Evolutionary conservation across 2,888 invertebrate species (phyloP).

Genomic region (Athetis lepigone): DNA sequence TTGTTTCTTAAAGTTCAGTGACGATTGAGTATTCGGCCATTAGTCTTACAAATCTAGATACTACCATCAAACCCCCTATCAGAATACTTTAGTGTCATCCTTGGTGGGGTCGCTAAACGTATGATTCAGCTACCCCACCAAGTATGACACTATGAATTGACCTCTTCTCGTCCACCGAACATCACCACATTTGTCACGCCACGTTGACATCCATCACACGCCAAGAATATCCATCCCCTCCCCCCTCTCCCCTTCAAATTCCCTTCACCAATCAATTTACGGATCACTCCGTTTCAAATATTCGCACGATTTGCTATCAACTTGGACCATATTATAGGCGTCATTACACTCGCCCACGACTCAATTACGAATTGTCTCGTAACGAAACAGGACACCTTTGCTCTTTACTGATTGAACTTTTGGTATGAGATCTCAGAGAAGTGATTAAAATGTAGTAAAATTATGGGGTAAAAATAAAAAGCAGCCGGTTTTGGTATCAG

Average conservation of each 20-base stretch:
- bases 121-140: neutral
- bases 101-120: no score
- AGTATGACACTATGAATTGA: no score
- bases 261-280: conserved; percentile 42
- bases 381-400: conserved; percentile 77
- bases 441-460: no score
- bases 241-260: no score
- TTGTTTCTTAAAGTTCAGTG: no score
- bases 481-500: no score
- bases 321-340: conserved; percentile 59
- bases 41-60: neutral
- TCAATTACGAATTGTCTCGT: conserved; percentile 81
- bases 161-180: neutral
- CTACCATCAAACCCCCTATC: neutral
- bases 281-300: conserved; percentile 35
- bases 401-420: conserved; percentile 66
- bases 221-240: conserved; percentile 3
- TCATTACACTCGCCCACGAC: conserved; percentile 73
- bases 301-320: conserved; percentile 47
- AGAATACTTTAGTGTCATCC: neutral
- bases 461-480: no score
- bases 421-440: neutral
- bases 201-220: conserved; percentile 12
- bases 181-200: conserved; percentile 21
- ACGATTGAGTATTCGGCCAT: no score